Evolutionary conservation across 2,797 vertebrate species (phyloP).

Genomic region (Apogon hyalosoma): DNA sequence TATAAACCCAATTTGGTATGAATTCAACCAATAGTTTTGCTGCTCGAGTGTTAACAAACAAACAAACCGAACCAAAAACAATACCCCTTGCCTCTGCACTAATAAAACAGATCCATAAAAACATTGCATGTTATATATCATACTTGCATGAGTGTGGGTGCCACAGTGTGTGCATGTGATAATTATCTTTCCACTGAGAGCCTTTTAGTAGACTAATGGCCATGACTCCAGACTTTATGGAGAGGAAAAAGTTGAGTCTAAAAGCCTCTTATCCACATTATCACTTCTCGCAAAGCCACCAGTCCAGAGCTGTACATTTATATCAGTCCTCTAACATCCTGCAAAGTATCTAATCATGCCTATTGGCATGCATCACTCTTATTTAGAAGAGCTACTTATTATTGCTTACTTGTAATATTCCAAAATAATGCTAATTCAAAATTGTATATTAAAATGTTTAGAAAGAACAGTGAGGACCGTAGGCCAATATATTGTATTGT

Average conservation of each 20-base stretch:
- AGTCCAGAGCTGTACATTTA: background rate
- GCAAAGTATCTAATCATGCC: constrained; percentile 1
- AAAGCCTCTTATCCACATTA: constrained; percentile 36
- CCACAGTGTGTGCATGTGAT: background rate
- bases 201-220: constrained; percentile 20
- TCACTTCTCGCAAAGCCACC: constrained; percentile 21
- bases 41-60: no score
- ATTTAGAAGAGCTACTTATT: background rate
- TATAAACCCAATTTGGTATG: no score
- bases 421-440: no score
- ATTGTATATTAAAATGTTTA: no score
- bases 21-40: no score
- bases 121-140: background rate
- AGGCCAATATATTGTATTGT: no score
- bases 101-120: background rate
- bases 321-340: constrained; percentile 4
- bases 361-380: background rate
- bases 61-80: no score
- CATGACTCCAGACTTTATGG: constrained; percentile 19
- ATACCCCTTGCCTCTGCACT: no score
- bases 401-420: no score
- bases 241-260: constrained; percentile 21
- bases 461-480: no score
- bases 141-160: background rate
- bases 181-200: constrained; percentile 15